A percentile compares a stretch with the other conserved stretches of the same genome.
Conservation (phyloP, 2,113 vertebrate species). For the Heliornis fulica region DNA sequence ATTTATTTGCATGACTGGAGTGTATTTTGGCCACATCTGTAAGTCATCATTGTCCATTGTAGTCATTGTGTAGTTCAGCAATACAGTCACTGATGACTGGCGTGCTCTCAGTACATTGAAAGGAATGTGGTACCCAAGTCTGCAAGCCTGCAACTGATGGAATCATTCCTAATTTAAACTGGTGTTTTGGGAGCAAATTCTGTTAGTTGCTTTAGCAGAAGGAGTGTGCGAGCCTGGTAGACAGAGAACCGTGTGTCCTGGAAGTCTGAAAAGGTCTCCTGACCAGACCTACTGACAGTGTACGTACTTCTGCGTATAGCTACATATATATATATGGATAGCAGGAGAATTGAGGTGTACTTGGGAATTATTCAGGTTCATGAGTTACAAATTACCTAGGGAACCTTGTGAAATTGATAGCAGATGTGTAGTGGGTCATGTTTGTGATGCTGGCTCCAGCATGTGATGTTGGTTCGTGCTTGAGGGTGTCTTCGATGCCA, state of each 20-base stretch:
- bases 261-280: background rate
- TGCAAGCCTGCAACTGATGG: background rate
- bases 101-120: background rate
- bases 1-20: background rate
- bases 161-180: background rate
- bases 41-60: background rate
- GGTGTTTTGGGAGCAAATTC: background rate
- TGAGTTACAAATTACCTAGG: background rate
- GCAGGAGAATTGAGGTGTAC: background rate
- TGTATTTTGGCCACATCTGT: background rate
- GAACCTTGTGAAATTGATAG: background rate
- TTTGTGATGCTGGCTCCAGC: background rate
- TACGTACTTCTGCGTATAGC: background rate
- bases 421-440: background rate
- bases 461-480: background rate
- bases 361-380: accelerated
- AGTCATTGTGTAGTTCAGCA: background rate
- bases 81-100: background rate
- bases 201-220: background rate
- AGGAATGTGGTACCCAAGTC: background rate
- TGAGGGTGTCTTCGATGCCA: background rate
- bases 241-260: background rate
- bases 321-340: background rate
- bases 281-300: background rate
- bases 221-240: background rate